phyloP scores from a whole-genome alignment of 2,113 vertebrate genomes.

The Neofelis nebulosa region DNA sequence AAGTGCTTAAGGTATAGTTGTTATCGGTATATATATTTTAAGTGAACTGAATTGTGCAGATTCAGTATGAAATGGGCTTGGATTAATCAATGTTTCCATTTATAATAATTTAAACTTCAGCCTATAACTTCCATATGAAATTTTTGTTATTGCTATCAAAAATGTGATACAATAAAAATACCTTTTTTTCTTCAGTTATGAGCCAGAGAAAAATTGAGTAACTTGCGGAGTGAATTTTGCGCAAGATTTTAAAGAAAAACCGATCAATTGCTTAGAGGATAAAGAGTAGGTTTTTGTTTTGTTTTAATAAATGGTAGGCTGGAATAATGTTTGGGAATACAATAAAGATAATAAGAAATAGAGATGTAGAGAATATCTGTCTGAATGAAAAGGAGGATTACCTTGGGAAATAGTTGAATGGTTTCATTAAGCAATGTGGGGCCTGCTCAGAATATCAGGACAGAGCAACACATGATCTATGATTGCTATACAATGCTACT shows the following conservation, averaged over 20 bases:
- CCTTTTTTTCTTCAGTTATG: background rate
- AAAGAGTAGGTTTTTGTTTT: background rate
- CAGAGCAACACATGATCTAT: background rate
- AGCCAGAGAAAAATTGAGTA: background rate
- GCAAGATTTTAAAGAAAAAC: background rate
- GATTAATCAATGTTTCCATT: background rate
- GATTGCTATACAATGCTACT: background rate
- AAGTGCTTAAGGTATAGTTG: background rate
- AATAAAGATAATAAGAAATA: background rate
- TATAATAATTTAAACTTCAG: background rate
- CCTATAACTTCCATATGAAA: background rate
- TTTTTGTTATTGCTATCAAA: background rate
- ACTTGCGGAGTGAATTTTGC: background rate
- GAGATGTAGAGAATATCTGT: background rate
- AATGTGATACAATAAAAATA: background rate
- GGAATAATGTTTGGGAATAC: background rate
- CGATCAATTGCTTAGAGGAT: background rate
- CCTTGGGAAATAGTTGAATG: background rate
- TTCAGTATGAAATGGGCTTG: background rate
- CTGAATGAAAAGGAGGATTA: background rate
- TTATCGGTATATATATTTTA: background rate
- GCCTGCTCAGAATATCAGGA: background rate
- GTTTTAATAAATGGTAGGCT: background rate
- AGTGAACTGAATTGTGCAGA: background rate
- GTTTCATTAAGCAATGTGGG: background rate